Conservation (phyloP, 2,113 vertebrate genomes). For the Brienomyrus longianalis region DNA sequence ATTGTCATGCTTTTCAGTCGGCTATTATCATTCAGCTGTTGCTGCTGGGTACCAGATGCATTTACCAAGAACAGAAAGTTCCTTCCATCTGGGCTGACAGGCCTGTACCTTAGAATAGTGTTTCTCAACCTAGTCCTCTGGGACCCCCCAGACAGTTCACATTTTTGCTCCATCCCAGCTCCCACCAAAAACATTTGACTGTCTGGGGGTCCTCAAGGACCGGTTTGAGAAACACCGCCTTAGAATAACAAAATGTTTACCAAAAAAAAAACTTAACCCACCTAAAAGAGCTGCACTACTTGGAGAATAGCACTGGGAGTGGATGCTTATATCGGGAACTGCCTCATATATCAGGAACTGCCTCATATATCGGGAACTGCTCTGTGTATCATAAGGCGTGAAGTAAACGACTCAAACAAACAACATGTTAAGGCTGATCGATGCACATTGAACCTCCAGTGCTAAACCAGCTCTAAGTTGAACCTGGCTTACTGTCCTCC, state of each 20-base stretch:
- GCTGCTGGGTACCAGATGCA: neutral
- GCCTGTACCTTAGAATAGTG: neutral
- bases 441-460: neutral
- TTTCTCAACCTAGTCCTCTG: neutral
- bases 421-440: neutral
- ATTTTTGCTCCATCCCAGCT: neutral
- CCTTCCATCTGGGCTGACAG: neutral
- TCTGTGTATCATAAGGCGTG: neutral
- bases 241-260: neutral
- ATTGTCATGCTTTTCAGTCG: neutral
- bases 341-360: too few relatives aligned
- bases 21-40: neutral
- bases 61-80: neutral
- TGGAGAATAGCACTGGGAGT: neutral
- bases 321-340: neutral
- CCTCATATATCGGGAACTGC: neutral
- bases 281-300: neutral
- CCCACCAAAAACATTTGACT: neutral
- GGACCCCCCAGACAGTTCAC: neutral
- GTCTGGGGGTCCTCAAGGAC: neutral
- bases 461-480: neutral
- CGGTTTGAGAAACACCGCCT: neutral
- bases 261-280: neutral
- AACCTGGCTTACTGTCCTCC: neutral
- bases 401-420: neutral